A percentile compares a stretch with the other conserved stretches of the same genome.
Evolutionary conservation across 2,113 vertebrate species (phyloP).

Genomic region (Gavialis gangeticus): DNA sequence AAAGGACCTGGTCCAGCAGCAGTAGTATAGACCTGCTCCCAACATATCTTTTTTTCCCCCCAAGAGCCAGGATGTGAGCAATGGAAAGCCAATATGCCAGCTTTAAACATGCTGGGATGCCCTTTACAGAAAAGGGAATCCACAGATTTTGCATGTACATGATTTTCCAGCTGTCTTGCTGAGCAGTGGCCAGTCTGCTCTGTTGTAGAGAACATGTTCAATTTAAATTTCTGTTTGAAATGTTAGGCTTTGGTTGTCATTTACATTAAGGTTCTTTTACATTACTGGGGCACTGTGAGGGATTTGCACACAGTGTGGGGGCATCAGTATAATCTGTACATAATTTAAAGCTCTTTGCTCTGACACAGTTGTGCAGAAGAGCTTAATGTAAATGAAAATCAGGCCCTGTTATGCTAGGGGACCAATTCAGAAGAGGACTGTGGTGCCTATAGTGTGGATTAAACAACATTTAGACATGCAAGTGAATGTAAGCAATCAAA

Average conservation of each 20-base stretch:
- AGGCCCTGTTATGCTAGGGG: not conserved
- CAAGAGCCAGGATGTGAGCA: not conserved
- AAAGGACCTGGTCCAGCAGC: not conserved
- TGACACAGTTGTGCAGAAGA: not conserved
- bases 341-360: not conserved
- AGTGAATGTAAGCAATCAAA: no score
- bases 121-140: not conserved
- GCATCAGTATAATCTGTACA: not conserved
- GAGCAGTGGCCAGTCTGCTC: not conserved
- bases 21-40: not conserved
- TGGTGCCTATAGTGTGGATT: no score
- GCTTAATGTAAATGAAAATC: not conserved
- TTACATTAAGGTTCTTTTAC: not conserved
- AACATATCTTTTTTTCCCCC: not conserved
- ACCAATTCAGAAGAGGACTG: not conserved
- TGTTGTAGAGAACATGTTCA: not conserved
- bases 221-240: not conserved
- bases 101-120: not conserved
- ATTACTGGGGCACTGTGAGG: not conserved
- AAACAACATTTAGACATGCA: no score
- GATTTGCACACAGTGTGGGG: not conserved
- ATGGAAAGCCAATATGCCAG: not conserved
- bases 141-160: not conserved
- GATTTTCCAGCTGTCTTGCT: not conserved
- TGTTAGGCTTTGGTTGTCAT: not conserved